Evolutionary conservation across 1,140 invertebrate species (phyloP).

Genomic region (Mya arenaria): DNA sequence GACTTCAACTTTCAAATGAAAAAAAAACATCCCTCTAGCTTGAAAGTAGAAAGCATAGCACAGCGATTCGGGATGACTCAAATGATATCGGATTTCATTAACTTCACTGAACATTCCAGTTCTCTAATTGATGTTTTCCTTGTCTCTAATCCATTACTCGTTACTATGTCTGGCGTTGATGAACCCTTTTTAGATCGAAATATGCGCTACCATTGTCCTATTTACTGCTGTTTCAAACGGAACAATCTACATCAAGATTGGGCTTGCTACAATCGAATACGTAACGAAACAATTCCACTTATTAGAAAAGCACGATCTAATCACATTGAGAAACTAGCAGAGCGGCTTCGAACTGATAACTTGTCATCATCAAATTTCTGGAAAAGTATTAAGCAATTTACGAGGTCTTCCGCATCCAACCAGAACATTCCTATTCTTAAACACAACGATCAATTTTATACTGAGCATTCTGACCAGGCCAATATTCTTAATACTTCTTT

Average conservation of each 20-base stretch:
- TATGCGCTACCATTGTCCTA: conserved; percentile 7
- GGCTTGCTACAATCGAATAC: neutral
- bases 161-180: conserved; percentile 2
- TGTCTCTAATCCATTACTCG: neutral
- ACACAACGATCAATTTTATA: neutral
- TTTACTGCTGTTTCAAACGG: neutral
- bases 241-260: neutral
- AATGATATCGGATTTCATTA: conserved; percentile 1
- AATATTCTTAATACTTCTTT: conserved; percentile 5
- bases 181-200: conserved; percentile 13
- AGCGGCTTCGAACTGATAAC: neutral
- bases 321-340: neutral
- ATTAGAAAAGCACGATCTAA: neutral
- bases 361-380: neutral
- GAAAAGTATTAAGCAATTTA: conserved; percentile 9
- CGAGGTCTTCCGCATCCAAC: neutral
- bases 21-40: too few species aligned
- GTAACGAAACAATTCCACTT: neutral
- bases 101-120: conserved; percentile 15
- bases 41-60: too few species aligned
- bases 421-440: neutral
- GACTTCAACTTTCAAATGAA: too few species aligned
- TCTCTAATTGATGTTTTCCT: conserved; percentile 22
- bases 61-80: too few species aligned
- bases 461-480: neutral